phyloP scores from a whole-genome alignment of 2,797 vertebrate genomes.

The Cyclopterus lumpus region DNA sequence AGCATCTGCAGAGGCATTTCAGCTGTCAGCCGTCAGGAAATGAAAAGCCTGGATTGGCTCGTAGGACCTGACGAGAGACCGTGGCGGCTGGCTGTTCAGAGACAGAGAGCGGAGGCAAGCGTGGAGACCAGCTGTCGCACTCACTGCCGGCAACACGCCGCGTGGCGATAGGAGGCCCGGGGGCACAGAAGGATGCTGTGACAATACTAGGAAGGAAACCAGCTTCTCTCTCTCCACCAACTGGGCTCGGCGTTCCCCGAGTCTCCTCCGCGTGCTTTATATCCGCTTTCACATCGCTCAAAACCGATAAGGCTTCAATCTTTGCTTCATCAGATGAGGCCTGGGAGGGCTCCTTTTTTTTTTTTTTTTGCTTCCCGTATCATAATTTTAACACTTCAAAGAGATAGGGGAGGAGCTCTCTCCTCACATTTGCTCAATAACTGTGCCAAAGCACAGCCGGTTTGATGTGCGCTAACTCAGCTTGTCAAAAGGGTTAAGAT shows the following conservation, averaged over 20 bases:
- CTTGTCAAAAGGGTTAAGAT: conserved; percentile 55
- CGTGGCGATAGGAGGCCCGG: conserved; percentile 49
- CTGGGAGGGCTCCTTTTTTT: conserved; percentile 11
- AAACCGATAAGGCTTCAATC: conserved; percentile 59
- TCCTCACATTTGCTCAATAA: conserved; percentile 49
- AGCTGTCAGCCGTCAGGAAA: conserved; percentile 80
- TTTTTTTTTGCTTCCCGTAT: conserved; percentile 16
- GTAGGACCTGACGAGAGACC: conserved; percentile 65
- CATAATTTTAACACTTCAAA: conserved; percentile 56
- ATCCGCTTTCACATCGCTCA: conserved; percentile 54
- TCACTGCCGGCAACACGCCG: conserved; percentile 65
- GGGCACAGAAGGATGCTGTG: conserved; percentile 56
- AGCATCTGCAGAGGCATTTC: conserved; percentile 74
- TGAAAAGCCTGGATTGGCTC: conserved; percentile 75
- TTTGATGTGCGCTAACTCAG: conserved; percentile 48
- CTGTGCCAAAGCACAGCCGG: conserved; percentile 42
- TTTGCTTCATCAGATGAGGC: conserved; percentile 44
- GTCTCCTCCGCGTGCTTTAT: conserved; percentile 48
- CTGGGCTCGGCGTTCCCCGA: conserved; percentile 39
- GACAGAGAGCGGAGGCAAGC: conserved; percentile 61
- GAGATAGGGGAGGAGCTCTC: conserved; percentile 43
- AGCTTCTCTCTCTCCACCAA: conserved; percentile 34
- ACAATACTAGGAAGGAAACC: conserved; percentile 67
- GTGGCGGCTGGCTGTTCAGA: conserved; percentile 61
- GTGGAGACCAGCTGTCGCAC: conserved; percentile 79